phyloP scores from a whole-genome alignment of 1,140 invertebrate genomes.

The Akabosia matsudoensis region DNA sequence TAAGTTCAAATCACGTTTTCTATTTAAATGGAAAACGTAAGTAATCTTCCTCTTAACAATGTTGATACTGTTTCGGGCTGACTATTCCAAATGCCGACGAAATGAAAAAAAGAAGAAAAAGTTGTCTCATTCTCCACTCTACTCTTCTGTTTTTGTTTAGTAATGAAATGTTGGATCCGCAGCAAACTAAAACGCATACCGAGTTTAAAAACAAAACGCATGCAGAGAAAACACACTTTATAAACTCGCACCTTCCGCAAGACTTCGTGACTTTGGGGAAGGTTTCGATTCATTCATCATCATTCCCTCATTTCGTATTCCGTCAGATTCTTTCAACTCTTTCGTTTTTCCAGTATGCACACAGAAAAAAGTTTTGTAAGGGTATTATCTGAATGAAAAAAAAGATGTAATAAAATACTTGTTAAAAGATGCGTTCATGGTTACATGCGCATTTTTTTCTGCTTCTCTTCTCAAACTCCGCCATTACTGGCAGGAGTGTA shows the following conservation, averaged over 20 bases:
- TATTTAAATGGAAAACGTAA: no score
- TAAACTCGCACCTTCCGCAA: neutral
- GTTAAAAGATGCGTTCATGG: neutral
- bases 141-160: neutral
- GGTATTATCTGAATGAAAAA: neutral
- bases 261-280: constrained; percentile 14
- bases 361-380: neutral
- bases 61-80: no score
- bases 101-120: no score
- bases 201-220: no score
- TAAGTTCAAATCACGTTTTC: no score
- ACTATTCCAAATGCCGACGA: no score
- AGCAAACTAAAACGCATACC: neutral
- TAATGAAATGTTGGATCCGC: constrained; percentile 8
- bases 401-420: neutral
- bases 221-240: neutral
- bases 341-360: neutral
- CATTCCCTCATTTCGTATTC: neutral
- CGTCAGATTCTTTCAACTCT: neutral
- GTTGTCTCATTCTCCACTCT: no score
- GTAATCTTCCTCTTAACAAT: no score
- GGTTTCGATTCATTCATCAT: neutral
- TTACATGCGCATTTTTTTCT: neutral
- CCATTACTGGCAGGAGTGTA: neutral
- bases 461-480: neutral